A percentile compares a stretch with the other conserved stretches of the same genome.
Conservation (phyloP, 37 sponge, comb jelly and placozoan species). For the Chondrosia reniformis region DNA sequence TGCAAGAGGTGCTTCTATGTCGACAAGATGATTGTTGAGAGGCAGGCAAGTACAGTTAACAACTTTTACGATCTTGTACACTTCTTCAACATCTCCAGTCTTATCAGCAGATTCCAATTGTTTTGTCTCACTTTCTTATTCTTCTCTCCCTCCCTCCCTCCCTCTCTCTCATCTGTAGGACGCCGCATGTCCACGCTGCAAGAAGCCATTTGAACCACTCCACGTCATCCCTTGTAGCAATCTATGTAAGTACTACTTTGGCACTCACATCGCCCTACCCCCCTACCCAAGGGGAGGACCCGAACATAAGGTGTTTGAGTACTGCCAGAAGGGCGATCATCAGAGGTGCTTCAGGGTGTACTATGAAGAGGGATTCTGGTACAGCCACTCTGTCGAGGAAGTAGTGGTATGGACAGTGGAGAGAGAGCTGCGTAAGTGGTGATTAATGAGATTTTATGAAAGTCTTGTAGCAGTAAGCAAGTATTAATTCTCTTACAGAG, state of each 20-base stretch:
- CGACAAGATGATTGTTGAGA: neutral
- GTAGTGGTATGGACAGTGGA: conserved; percentile 75
- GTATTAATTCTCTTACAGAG: too few species aligned
- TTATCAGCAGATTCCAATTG: neutral
- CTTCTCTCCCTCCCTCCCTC: neutral
- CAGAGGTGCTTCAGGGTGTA: conserved; percentile 55
- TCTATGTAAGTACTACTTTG: conserved; percentile 40
- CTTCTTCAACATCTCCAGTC: neutral
- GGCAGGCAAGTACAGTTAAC: neutral
- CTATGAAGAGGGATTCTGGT: conserved; percentile 53
- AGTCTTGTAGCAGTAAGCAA: too few species aligned
- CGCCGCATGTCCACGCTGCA: conserved; percentile 23
- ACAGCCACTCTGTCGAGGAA: conserved; percentile 72
- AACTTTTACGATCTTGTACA: neutral
- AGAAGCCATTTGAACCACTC: conserved; percentile 24
- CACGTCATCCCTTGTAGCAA: conserved; percentile 37
- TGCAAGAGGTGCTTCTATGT: conserved; percentile 60
- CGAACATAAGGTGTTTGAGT: conserved; percentile 33
- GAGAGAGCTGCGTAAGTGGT: conserved; percentile 45
- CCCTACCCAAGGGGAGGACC: conserved; percentile 42
- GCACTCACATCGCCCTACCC: conserved; percentile 27
- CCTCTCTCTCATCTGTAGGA: neutral
- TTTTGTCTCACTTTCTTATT: neutral
- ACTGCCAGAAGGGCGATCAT: conserved; percentile 61
- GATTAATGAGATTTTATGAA: too few species aligned